These are phyloP conservation scores for Lysiphlebus fabarum DNA, from an alignment of 1,140 invertebrate species.

Conservation along the genomic window DNA sequence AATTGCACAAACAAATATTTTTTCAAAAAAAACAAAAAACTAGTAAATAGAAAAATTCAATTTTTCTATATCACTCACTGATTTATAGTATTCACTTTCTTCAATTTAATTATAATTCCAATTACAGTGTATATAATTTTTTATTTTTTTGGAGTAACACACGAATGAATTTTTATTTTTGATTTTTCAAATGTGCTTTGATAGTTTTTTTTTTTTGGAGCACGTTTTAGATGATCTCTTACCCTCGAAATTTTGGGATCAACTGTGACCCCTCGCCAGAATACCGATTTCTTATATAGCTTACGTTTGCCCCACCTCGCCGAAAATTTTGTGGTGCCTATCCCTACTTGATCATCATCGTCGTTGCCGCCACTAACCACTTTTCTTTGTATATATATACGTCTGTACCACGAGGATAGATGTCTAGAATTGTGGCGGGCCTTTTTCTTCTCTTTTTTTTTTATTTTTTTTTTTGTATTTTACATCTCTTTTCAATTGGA, in stretches of 20 bases:
- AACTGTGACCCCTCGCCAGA: constrained; percentile 46
- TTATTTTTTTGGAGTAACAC: not conserved
- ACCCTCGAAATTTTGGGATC: constrained; percentile 40
- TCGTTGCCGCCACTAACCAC: constrained; percentile 24
- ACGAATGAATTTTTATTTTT: too few species aligned
- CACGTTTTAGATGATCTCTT: constrained; percentile 25
- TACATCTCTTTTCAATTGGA: too few species aligned
- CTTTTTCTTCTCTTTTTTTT: too few species aligned
- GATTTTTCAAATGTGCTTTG: too few species aligned
- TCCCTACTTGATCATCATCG: constrained; percentile 29
- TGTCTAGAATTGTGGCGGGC: too few species aligned
- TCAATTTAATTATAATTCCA: too few species aligned
- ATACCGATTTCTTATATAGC: constrained; percentile 45
- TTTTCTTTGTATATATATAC: too few species aligned
- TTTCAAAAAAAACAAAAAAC: not conserved
- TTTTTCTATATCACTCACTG: too few species aligned
- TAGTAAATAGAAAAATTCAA: not conserved
- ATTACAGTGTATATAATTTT: not conserved
- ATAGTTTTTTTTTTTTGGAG: not conserved
- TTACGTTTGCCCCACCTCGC: constrained; percentile 38
- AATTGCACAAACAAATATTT: not conserved
- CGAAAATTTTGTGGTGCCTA: constrained; percentile 24
- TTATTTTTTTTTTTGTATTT: too few species aligned
- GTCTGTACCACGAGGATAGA: too few species aligned
- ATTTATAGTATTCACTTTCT: too few species aligned